Conservation (phyloP, 2,888 invertebrate genomes). For the Pseudanteris insignis region DNA sequence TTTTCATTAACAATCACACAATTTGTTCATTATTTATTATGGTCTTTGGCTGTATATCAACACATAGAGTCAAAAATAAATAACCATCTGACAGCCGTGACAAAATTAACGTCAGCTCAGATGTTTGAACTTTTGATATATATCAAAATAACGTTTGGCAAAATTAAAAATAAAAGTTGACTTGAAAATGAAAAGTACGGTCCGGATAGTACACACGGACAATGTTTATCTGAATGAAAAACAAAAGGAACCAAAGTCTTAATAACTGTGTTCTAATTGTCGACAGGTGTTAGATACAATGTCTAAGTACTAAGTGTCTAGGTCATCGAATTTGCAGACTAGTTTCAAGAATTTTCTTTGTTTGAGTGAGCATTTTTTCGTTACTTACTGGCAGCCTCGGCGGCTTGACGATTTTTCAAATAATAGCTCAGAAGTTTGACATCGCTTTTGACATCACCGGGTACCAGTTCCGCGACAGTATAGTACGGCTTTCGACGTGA, state of each 20-base stretch:
- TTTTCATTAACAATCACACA: background rate
- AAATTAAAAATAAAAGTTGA: too few relatives aligned
- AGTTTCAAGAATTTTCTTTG: too few relatives aligned
- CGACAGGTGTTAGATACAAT: slow-evolving; percentile 32
- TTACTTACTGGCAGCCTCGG: slow-evolving; percentile 67
- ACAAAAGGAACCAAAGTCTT: slow-evolving; percentile 11
- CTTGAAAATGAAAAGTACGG: too few relatives aligned
- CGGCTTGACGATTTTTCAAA: slow-evolving; percentile 80
- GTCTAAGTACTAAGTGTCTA: slow-evolving; percentile 22
- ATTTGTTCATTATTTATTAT: background rate
- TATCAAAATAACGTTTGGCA: too few relatives aligned
- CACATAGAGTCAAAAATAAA: too few relatives aligned
- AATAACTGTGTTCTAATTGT: slow-evolving; percentile 15
- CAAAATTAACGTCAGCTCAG: too few relatives aligned
- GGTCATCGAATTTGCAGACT: slow-evolving; percentile 5
- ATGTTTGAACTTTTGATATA: too few relatives aligned
- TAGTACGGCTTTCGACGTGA: slow-evolving; percentile 78
- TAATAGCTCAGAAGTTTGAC: slow-evolving; percentile 89
- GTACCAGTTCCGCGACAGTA: slow-evolving; percentile 71
- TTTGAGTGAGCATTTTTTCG: slow-evolving; percentile 3
- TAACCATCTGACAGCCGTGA: too few relatives aligned
- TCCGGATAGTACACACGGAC: background rate
- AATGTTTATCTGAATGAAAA: slow-evolving; percentile 9
- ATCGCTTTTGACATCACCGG: slow-evolving; percentile 80
- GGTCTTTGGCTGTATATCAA: too few relatives aligned